Evolutionary conservation across 92 coral and sea anemone species (phyloP), one percentile per base, ranked within the genome.

Genomic region (Parazoanthus darwini): DNA sequence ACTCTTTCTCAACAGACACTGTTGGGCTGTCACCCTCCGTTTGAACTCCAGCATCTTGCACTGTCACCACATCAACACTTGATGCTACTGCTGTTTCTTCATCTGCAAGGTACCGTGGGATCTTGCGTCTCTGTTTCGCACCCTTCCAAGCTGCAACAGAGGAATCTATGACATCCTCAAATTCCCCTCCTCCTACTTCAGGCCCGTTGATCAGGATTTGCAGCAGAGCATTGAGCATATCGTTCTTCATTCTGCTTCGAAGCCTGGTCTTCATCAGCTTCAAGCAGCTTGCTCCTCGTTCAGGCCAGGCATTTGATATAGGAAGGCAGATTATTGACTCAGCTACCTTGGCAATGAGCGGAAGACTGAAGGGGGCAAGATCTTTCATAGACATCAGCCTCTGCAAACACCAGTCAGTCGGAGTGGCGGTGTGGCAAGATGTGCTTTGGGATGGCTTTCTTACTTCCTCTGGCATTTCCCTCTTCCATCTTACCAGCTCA

Each of bases 271-370:
- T 43, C 63, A 79, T 39, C 83, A 79, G 66, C 58, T 79, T 79
- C 10, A 79, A 5, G 2, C 65, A 79, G 42, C 83, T 79, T 5
- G 46, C 86, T 3, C 90, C 90, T 77, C 90, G 36, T 81, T 88
- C 90, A 0, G 87, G 90, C 90, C 77, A 88, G 3, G 72, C 87
- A 88, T 81, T 88, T 10, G 90, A 88, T 48, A 88, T 82, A 39
- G 90, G 90, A 23, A 81, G 82, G 33, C 72, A 80, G 4, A 88
- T 43, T 16, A 88, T 66, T 67, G 81, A 78, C 91, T 74, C 82
- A 38, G 82, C 82, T 38, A 88, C 29, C 65, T 88, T 81, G 42
- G 87, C 86, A 81, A 88, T 23, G 29, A 88, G 50, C 7, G 90
- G 87, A 5, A 88, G 90, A 10, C 50, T 88, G 58, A 68, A 88